phyloP scores from a whole-genome alignment of 2,113 vertebrate species.

The Neotragus pygmaeus region DNA sequence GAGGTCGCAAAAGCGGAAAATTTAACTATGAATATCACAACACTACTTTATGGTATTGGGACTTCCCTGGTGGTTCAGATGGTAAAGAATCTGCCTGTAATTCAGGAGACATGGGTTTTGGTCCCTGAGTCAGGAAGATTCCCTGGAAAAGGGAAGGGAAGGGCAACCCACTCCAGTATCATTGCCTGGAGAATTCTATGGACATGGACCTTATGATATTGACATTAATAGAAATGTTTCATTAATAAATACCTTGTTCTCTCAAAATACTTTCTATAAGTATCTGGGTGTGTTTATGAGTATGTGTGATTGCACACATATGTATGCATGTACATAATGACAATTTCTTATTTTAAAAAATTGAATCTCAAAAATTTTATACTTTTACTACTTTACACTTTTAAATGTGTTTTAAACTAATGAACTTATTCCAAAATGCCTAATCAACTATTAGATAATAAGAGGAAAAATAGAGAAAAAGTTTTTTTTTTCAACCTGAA shows the following conservation, averaged over 20 bases:
- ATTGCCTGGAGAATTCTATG: not conserved
- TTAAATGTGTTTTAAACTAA: constrained; percentile 17
- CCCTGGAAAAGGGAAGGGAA: not conserved
- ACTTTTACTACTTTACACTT: not conserved
- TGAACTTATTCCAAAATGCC: not conserved
- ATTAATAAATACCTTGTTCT: constrained; percentile 71
- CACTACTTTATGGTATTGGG: not conserved
- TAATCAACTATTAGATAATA: not conserved
- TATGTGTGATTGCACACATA: accelerated
- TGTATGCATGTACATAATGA: not conserved
- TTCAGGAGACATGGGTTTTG: not conserved
- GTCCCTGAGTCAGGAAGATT: not conserved
- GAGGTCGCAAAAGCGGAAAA: constrained; percentile 75
- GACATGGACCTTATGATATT: not conserved
- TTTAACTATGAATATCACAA: constrained; percentile 69
- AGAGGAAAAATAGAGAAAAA: not conserved
- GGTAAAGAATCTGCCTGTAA: not conserved
- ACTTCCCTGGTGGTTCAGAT: not conserved
- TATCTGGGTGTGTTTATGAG: not conserved
- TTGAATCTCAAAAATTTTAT: constrained; percentile 4
- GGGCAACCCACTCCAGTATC: not conserved
- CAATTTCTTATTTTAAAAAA: not conserved
- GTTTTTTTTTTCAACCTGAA: not conserved
- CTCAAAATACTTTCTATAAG: constrained; percentile 18
- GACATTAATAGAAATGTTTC: constrained; percentile 74